Evolutionary conservation across 2,888 invertebrate species (phyloP).

Genomic region (Tyria jacobaeae): DNA sequence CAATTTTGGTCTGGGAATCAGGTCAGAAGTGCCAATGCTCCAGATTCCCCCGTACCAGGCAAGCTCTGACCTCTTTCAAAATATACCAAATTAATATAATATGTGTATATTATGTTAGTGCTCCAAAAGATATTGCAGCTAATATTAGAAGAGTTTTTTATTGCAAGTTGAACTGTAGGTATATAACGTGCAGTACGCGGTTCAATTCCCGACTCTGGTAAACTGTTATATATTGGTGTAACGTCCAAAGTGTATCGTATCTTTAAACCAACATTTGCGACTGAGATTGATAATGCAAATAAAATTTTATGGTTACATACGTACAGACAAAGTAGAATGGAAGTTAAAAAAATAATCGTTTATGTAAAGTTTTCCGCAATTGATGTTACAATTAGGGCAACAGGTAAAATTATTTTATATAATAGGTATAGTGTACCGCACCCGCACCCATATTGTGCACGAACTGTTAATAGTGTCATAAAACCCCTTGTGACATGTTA

Average conservation of each 20-base stretch:
- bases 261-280: background rate
- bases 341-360: no score
- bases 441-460: slow-evolving; percentile 46
- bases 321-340: no score
- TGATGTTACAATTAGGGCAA: slow-evolving; percentile 46
- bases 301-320: no score
- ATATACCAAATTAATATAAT: slow-evolving; percentile 28
- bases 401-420: slow-evolving; percentile 40
- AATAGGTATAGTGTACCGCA: slow-evolving; percentile 15
- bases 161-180: background rate
- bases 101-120: slow-evolving; percentile 2
- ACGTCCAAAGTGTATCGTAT: background rate
- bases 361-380: no score
- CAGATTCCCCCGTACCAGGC: slow-evolving; percentile 29
- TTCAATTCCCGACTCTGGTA: background rate
- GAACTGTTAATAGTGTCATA: slow-evolving; percentile 33
- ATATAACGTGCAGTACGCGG: background rate
- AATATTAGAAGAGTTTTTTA: background rate
- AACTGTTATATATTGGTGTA: background rate
- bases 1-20: slow-evolving; percentile 26
- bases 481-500: slow-evolving; percentile 25
- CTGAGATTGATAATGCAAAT: no score
- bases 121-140: slow-evolving; percentile 19
- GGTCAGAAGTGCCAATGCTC: slow-evolving; percentile 39
- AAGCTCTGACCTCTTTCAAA: slow-evolving; percentile 38